These are phyloP conservation scores for Coregonus clupeaformis DNA, from an alignment of 2,113 vertebrate genomes.

Conservation along the genomic window DNA sequence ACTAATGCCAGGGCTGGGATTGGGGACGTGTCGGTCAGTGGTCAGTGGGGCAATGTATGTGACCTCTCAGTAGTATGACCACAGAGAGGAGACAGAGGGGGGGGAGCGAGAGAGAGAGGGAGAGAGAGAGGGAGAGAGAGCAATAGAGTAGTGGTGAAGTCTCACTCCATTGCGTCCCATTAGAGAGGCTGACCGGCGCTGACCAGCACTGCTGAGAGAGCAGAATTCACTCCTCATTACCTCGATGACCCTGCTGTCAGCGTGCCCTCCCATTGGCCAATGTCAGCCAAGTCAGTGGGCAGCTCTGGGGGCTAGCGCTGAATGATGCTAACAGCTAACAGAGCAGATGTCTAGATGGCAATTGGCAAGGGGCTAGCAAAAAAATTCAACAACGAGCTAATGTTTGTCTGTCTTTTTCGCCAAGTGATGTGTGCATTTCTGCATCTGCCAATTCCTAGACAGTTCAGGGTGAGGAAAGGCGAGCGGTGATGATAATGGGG, in stretches of 20 bases:
- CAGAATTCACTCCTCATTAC: conserved; percentile 31
- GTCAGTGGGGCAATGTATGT: conserved; percentile 16
- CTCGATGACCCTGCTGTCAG: conserved; percentile 34
- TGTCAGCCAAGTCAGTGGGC: conserved; percentile 27
- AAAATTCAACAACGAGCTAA: background rate
- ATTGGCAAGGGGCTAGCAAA: background rate
- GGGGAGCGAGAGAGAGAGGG: no score
- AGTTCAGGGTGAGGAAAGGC: background rate
- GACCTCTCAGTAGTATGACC: conserved; percentile 40
- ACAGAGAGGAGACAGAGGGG: background rate
- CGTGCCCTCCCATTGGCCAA: conserved; percentile 28
- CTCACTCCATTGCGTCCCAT: conserved; percentile 28
- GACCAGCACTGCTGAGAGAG: conserved; percentile 31
- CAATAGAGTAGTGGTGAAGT: conserved; percentile 1
- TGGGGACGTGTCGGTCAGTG: conserved; percentile 29
- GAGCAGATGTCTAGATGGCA: conserved; percentile 5
- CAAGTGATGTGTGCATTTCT: background rate
- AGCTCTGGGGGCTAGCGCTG: conserved; percentile 16
- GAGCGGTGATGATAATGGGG: no score
- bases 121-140: background rate
- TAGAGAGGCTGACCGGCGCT: conserved; percentile 21
- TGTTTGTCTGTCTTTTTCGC: background rate
- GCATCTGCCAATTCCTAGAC: background rate
- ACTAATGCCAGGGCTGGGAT: conserved; percentile 25
- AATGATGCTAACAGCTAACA: conserved; percentile 34